Evolutionary conservation across 2,888 invertebrate species (phyloP), one percentile per base, ranked within the genome.

Genomic region (Penaeus monodon): DNA sequence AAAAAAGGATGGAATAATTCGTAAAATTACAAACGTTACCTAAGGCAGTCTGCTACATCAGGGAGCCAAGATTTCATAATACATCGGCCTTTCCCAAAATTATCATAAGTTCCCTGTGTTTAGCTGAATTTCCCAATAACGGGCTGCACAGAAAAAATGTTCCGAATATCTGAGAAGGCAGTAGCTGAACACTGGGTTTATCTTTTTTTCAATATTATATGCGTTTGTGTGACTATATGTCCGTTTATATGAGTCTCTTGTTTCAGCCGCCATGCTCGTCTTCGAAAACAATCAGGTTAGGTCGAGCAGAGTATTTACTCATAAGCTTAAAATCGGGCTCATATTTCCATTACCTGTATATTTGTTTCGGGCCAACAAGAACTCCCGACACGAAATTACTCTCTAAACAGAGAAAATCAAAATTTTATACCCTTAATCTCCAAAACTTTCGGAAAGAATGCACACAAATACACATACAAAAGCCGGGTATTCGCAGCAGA

Each of bases 1-100:
- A 78, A 78, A 78, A 65, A 82, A 70, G 64, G 44, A 84, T 84
- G 84, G 78, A 84, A 84, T 84, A 84, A 84, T 84, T 84, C 78
- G 78, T 84, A 84, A 84, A 84, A 84, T 78, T 84, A 84, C 84
- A 78, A 49, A 78, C 63, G 78, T 78, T 33, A 24, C 84, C 77
- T 66, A n/a, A 66, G 84, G 84, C 84, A 29, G 14, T 38, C 76
- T 22, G 68, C 66, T 81, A 81, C 68, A 68, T 65, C 81, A 81
- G 81, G 65, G 38, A 68, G 49, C 66, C 70, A 73, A 64, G 70
- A 80, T 38, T 78, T 73, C 85, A 85, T 57, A 85, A 80, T 85
- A 80, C 78, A 80, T 85, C 85, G 85, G 27, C 73, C 65, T 64
- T 64, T 78, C 38, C 64, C 73, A 73, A 85, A 80, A 85, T 85